Evolutionary conservation across 2,888 invertebrate species (phyloP), one percentile per base, ranked within the genome.

Genomic region (Parapristionchus giblindavisi): DNA sequence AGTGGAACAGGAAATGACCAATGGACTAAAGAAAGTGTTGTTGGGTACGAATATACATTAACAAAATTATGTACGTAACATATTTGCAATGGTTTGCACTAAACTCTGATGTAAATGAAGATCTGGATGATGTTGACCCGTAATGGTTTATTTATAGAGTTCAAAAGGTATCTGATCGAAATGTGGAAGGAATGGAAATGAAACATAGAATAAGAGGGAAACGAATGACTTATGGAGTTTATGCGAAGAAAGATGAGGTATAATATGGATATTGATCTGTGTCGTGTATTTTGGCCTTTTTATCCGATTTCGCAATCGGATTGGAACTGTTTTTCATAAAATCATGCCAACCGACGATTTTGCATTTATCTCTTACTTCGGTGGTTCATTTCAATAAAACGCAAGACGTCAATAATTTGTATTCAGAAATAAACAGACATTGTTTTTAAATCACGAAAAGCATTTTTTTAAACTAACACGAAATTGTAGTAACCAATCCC

Each of bases 1-100:
- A 95, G 94, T 90, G 94, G 95, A 11, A 92, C 92, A n/a, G 93
- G 93, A 6, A 91, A 91, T 54, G 60, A 56, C 43, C 76, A 78
- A 36, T 81, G 81, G 83, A 74, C 80, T 32, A 72, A 71, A 38
- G 83, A 84, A 61, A 63, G 75, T 36, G 52, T 76, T 21, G 81
- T 81, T 76, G 73, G 78, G 83, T 81, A 40, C 29, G 52, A 21
- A 43, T 34, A 52, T 58, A 34, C 73, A 51, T 65, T 21, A 36
- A 36, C 5, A n/a, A 51, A 56, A 38, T 29, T 43, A 40, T 63
- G 38, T 48, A 1, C 21, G 43, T 43, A 17, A 43, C 43, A 43
- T 8, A 14, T 17, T 43, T 8, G 43, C 43, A 43, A 8, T 43
- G 8, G n/a, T n/a, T n/a, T n/a, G n/a, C n/a, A n/a, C n/a, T n/a